Conservation (phyloP, 2,888 invertebrate species). For the Halictus quadricinctus region DNA sequence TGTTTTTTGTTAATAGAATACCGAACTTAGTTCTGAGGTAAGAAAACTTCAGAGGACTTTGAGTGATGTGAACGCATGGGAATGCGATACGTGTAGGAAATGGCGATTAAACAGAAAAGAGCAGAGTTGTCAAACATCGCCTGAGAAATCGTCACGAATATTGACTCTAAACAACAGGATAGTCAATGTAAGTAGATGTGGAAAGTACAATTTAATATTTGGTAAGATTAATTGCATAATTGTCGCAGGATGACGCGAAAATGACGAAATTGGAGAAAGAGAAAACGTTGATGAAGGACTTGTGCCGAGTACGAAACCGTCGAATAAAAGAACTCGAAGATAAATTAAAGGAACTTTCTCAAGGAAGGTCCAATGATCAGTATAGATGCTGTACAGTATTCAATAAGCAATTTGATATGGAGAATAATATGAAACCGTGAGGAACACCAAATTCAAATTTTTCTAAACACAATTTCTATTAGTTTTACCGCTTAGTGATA, state of each 20-base stretch:
- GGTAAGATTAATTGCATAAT: neutral
- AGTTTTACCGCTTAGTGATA: conserved; percentile 15
- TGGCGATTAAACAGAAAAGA: conserved; percentile 69
- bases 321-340: conserved; percentile 71
- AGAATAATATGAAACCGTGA: conserved; percentile 34
- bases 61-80: conserved; percentile 61
- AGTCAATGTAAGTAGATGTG: conserved; percentile 69
- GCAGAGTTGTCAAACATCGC: conserved; percentile 72
- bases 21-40: conserved; percentile 60
- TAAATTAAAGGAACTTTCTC: conserved; percentile 62
- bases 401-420: conserved; percentile 13
- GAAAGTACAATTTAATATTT: neutral
- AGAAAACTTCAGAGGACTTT: conserved; percentile 67
- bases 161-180: conserved; percentile 71
- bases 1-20: conserved; percentile 45
- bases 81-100: conserved; percentile 70
- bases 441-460: conserved; percentile 18
- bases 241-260: conserved; percentile 61
- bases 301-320: conserved; percentile 83
- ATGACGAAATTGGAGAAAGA: conserved; percentile 84
- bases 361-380: conserved; percentile 3
- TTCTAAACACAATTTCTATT: conserved; percentile 9
- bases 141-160: conserved; percentile 60
- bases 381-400: neutral
- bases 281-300: conserved; percentile 82